phyloP scores from a whole-genome alignment of 1,140 invertebrate species.

The Metaphire vulgaris region DNA sequence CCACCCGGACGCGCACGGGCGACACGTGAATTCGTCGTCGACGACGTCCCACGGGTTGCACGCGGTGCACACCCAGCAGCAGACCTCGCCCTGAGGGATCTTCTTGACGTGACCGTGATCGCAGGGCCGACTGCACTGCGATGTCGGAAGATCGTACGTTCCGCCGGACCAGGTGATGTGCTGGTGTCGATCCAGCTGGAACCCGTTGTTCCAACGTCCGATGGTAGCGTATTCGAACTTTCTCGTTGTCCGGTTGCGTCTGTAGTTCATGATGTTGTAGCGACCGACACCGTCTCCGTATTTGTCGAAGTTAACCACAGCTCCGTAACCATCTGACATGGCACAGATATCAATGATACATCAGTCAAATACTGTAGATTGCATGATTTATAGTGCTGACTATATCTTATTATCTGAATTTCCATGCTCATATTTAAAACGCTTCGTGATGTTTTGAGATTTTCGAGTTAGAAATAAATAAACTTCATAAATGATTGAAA shows the following conservation, averaged over 20 bases:
- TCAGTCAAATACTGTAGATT: slow-evolving; percentile 10
- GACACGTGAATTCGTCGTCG: slow-evolving; percentile 59
- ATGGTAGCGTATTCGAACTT: slow-evolving; percentile 44
- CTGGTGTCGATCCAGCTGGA: slow-evolving; percentile 24
- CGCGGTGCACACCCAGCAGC: slow-evolving; percentile 62
- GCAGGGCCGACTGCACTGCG: slow-evolving; percentile 63
- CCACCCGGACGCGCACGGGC: slow-evolving; percentile 57
- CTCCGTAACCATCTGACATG: slow-evolving; percentile 46
- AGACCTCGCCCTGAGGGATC: slow-evolving; percentile 83
- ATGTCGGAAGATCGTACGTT: slow-evolving; percentile 54
- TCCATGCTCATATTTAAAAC: too few relatives aligned
- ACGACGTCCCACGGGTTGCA: slow-evolving; percentile 61
- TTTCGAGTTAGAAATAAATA: too few relatives aligned
- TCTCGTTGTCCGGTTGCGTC: slow-evolving; percentile 36
- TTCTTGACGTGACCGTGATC: slow-evolving; percentile 71
- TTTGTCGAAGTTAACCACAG: slow-evolving; percentile 47
- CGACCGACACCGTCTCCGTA: slow-evolving; percentile 54
- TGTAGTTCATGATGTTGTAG: slow-evolving; percentile 53
- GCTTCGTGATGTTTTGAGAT: too few relatives aligned
- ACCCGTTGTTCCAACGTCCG: slow-evolving; percentile 43
- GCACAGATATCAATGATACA: not conserved
- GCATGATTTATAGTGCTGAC: too few relatives aligned
- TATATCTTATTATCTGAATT: too few relatives aligned
- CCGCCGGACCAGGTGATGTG: slow-evolving; percentile 41
- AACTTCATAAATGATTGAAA: too few relatives aligned